These are phyloP conservation scores for Eutrigla gurnardus DNA, from an alignment of 2,797 vertebrate species.

Conservation along the genomic window DNA sequence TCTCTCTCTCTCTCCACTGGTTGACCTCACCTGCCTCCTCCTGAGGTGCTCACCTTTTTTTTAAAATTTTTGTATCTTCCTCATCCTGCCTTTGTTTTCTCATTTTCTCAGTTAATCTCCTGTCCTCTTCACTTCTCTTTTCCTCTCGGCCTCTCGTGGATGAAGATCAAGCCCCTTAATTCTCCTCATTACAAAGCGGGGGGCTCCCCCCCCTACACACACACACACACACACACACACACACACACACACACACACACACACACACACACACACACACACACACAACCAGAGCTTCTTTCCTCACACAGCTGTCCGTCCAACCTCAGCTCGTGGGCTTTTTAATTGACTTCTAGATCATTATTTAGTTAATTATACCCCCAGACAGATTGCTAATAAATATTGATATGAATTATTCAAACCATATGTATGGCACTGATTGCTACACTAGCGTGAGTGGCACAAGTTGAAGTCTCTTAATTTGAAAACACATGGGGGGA, in stretches of 20 bases:
- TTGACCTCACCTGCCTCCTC: constrained; percentile 26
- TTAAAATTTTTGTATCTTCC: constrained; percentile 36
- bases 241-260: too few species aligned
- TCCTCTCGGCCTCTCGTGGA: constrained; percentile 41
- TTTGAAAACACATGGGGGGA: constrained; percentile 36
- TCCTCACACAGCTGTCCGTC: constrained; percentile 22
- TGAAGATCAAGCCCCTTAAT: constrained; percentile 59
- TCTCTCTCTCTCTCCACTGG: constrained; percentile 9
- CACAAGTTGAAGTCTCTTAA: constrained; percentile 51
- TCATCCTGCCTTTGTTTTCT: constrained; percentile 49
- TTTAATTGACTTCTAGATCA: constrained; percentile 72
- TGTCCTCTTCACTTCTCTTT: constrained; percentile 25
- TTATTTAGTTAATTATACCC: constrained; percentile 78
- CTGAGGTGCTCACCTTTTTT: constrained; percentile 21
- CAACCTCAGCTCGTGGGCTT: constrained; percentile 41
- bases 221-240: too few species aligned
- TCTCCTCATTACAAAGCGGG: constrained; percentile 57
- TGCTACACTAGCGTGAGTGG: constrained; percentile 52
- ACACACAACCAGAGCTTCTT: neutral
- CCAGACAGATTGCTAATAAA: constrained; percentile 76
- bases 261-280: too few species aligned
- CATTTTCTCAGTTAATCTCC: constrained; percentile 32
- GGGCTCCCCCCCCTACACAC: neutral
- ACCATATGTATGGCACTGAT: constrained; percentile 74
- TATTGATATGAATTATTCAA: constrained; percentile 80